Percentiles rank a stretch among this genome's conserved stretches.
These are phyloP conservation scores for Saturnia pavonia DNA, from an alignment of 2,888 invertebrate genomes.

Conservation along the genomic window DNA sequence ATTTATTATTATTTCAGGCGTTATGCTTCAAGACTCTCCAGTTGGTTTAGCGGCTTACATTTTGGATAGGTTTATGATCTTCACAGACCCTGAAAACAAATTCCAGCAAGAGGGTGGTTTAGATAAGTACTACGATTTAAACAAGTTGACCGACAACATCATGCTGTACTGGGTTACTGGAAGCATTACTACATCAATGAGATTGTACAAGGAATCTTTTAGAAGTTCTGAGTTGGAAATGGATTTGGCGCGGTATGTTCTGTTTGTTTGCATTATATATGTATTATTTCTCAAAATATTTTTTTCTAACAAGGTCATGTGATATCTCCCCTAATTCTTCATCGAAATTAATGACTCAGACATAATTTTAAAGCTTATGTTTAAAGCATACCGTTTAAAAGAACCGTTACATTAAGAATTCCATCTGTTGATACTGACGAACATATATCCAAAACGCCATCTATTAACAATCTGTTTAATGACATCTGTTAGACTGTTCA, in stretches of 20 bases:
- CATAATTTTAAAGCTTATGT: too few relatives aligned
- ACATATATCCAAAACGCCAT: too few relatives aligned
- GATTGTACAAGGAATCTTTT: conserved; percentile 84
- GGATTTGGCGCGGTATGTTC: conserved; percentile 41
- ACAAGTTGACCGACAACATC: conserved; percentile 75
- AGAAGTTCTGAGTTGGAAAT: conserved; percentile 48
- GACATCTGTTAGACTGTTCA: too few relatives aligned
- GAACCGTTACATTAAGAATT: too few relatives aligned
- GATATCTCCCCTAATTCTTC: too few relatives aligned
- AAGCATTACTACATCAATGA: conserved; percentile 71
- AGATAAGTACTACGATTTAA: conserved; percentile 52
- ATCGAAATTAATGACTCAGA: too few relatives aligned
- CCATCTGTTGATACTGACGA: too few relatives aligned
- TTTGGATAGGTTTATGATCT: conserved; percentile 90
- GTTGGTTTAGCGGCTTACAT: conserved; percentile 93
- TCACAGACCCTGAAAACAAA: conserved; percentile 82
- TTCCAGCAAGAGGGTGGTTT: conserved; percentile 84
- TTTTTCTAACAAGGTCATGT: too few relatives aligned
- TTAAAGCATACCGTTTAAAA: too few relatives aligned
- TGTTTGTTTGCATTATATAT: neutral
- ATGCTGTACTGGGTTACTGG: conserved; percentile 81
- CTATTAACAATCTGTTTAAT: too few relatives aligned
- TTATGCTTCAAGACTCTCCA: conserved; percentile 88
- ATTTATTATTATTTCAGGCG: conserved; percentile 79
- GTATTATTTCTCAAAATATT: too few relatives aligned